A percentile compares a stretch with the other conserved stretches of the same genome.
Conservation (phyloP, 2,113 vertebrate species). For the Paradoxurus hermaphroditus region DNA sequence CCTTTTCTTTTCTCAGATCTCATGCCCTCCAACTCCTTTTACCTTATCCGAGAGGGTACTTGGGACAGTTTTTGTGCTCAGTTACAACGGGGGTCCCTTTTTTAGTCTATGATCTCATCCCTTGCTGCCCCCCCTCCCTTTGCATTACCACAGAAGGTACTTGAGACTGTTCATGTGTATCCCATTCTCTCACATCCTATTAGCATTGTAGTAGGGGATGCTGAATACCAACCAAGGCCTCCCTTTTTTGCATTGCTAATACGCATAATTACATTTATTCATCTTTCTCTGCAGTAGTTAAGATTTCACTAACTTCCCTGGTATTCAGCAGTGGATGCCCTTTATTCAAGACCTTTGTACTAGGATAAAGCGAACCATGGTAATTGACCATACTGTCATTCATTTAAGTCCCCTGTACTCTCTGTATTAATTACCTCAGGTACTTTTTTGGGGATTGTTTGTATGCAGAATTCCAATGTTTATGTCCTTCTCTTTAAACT, state of each 20-base stretch:
- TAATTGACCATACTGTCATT: not conserved
- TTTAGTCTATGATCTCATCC: not conserved
- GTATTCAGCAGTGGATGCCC: not conserved
- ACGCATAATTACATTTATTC: not conserved
- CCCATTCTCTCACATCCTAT: not conserved
- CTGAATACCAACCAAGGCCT: not conserved
- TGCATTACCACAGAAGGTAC: not conserved
- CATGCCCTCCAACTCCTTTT: not conserved
- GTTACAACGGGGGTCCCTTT: not conserved
- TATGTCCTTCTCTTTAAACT: not conserved
- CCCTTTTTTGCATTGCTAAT: not conserved
- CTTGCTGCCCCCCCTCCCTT: not conserved
- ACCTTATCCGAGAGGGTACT: not conserved
- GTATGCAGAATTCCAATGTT: slow-evolving; percentile 28
- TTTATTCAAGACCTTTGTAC: slow-evolving; percentile 3
- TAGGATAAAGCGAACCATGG: not conserved
- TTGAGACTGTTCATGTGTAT: not conserved
- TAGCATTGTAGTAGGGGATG: not conserved
- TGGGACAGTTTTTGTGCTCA: not conserved
- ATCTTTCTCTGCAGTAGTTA: not conserved
- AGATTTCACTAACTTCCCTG: not conserved
- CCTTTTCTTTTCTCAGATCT: not conserved
- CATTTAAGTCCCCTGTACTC: not conserved
- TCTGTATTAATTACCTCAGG: not conserved
- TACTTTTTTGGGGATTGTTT: not conserved